These are phyloP conservation scores for Heteromormyrus szaboi DNA, from an alignment of 2,797 vertebrate genomes.

Conservation along the genomic window DNA sequence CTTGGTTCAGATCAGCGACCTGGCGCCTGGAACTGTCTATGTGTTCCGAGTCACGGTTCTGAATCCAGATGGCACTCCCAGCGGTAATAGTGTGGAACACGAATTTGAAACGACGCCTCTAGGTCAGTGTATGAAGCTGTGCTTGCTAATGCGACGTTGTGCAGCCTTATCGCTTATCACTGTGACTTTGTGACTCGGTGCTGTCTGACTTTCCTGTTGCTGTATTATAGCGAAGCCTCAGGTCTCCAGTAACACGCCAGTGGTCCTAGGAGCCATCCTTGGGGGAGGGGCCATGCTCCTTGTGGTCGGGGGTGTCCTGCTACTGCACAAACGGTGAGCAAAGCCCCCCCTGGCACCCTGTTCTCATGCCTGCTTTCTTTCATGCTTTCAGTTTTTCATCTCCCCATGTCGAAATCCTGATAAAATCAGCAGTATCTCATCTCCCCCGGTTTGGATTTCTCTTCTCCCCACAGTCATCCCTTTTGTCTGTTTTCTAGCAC, in stretches of 20 bases:
- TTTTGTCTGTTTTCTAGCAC: slow-evolving; percentile 48
- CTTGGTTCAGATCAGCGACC: slow-evolving; percentile 66
- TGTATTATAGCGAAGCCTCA: slow-evolving; percentile 36
- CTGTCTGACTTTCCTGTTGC: slow-evolving; percentile 6
- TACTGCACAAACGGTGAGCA: slow-evolving; percentile 70
- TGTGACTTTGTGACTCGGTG: neutral
- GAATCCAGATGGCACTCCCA: slow-evolving; percentile 59
- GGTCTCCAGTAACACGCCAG: slow-evolving; percentile 49
- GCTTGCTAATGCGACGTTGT: neutral
- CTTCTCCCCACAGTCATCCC: slow-evolving; percentile 13
- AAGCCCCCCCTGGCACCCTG: neutral
- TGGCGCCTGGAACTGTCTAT: slow-evolving; percentile 73
- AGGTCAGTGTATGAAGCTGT: slow-evolving; percentile 41
- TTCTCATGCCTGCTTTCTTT: slow-evolving; percentile 9
- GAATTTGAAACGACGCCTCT: slow-evolving; percentile 80
- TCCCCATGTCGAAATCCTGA: neutral
- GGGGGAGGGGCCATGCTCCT: slow-evolving; percentile 57
- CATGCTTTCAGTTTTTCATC: neutral
- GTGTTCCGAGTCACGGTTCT: slow-evolving; percentile 82
- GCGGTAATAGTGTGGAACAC: slow-evolving; percentile 71
- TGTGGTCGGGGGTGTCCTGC: slow-evolving; percentile 58
- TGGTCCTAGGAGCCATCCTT: slow-evolving; percentile 55
- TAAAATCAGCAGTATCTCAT: neutral
- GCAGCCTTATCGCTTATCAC: neutral
- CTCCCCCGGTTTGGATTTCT: neutral